A percentile compares a stretch with the other conserved stretches of the same genome.
Conservation (phyloP, 2,888 invertebrate genomes). For the Sturmia bella region DNA sequence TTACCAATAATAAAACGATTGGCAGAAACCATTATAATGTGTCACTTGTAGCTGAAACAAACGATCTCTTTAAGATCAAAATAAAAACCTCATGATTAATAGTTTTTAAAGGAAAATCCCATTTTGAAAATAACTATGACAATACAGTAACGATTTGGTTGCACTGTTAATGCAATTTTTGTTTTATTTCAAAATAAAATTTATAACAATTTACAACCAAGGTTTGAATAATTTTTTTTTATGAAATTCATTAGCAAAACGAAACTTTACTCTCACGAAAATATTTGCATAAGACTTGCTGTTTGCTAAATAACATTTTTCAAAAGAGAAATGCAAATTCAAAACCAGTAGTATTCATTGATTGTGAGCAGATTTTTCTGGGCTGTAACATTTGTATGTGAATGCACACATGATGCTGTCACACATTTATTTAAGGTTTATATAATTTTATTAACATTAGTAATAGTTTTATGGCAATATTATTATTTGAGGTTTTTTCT, state of each 20-base stretch:
- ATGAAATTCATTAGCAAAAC: conserved; percentile 7
- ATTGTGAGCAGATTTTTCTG: neutral
- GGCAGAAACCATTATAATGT: neutral
- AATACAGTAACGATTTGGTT: conserved; percentile 13
- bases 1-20: no score
- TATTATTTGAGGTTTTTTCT: conserved; percentile 12
- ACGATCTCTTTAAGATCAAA: conserved; percentile 1
- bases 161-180: conserved; percentile 47
- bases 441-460: conserved; percentile 27
- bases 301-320: no score
- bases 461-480: conserved; percentile 41
- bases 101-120: conserved; percentile 45
- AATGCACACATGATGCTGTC: neutral
- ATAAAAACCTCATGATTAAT: conserved; percentile 11
- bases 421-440: neutral
- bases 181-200: neutral
- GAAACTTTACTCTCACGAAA: conserved; percentile 34
- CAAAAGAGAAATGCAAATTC: neutral
- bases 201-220: conserved; percentile 22
- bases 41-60: neutral
- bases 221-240: conserved; percentile 5
- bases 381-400: neutral
- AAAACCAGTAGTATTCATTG: neutral
- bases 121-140: conserved; percentile 25
- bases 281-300: neutral